Evolutionary conservation across 2,888 invertebrate genomes (phyloP), one percentile per base, ranked within the genome.

Genomic region (Eulithis testata): DNA sequence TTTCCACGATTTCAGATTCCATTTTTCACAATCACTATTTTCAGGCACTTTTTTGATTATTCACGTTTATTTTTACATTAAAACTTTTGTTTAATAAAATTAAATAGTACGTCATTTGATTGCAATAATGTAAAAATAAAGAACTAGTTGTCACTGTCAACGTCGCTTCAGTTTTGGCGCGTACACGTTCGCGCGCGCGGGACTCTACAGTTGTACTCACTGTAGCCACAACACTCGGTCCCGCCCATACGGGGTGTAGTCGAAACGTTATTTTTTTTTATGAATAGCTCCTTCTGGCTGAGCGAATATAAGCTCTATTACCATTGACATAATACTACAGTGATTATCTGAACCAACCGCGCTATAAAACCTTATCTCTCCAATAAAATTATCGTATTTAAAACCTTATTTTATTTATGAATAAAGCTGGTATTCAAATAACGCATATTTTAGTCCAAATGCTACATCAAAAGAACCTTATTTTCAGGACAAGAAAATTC

Each of bases 181-280:
- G 72, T 73, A 68, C 76, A 74, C 86, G 87, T 86, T 81, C 79
- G 80, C 70, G 73, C 84, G 71, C 73, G 72, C 82, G 82, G 77
- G 79, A 75, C 77, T 73, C 79, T 77, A 80, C 81, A 82, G 84
- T 79, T 76, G 72, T 78, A 89, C 88, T 89, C 84, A 72, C 71
- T 67, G 74, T 70, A 74, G 73, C 74, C 73, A 73, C 66, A 70
- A 61, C 60, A 69, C 56, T 65, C 75, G 71, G 85, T 87, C 90
- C 86, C 91, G 91, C 91, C 92, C 85, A 83, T 87, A 89, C 85
- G 88, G 91, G 91, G 90, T 90, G 92, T 93, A 85, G 85, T 88
- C 90, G 21, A 21, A 21, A 86, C 71, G 75, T 86, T 47, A 66
- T 63, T 85, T 86, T 86, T 86, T 87, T 88, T 86, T 89, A 90